These are phyloP conservation scores for Calyptomena viridis DNA, from an alignment of 2,113 vertebrate genomes.

Conservation along the genomic window DNA sequence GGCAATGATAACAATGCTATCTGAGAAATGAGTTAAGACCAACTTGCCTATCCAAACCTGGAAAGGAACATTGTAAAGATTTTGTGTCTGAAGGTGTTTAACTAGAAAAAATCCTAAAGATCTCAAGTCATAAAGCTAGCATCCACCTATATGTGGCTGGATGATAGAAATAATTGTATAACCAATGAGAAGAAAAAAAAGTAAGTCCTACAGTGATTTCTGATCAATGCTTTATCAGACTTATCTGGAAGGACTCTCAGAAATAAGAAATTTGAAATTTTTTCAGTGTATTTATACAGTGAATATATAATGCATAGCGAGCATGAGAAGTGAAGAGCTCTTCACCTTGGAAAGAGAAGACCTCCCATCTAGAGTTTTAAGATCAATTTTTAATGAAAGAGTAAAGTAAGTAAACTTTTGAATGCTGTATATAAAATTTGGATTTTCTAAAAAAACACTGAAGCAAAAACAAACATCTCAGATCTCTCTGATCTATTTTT, in stretches of 20 bases:
- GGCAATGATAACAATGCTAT: background rate
- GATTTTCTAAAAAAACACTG: background rate
- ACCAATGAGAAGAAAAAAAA: background rate
- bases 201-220: background rate
- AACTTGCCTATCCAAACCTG: background rate
- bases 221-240: background rate
- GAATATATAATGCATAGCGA: background rate
- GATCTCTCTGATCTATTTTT: background rate
- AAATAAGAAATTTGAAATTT: background rate
- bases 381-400: slow-evolving; percentile 4
- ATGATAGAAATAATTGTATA: background rate
- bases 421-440: background rate
- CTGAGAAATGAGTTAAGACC: background rate
- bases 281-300: background rate
- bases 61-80: background rate
- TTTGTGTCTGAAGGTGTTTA: background rate
- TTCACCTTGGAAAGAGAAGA: background rate
- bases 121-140: background rate
- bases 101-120: background rate
- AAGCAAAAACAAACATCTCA: background rate
- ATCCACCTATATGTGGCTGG: background rate
- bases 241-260: background rate
- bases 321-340: background rate
- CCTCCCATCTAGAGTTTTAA: background rate
- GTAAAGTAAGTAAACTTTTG: background rate